Base-by-base conservation (phyloP, 1,140 invertebrate genomes). In the Charaxes varanes region DNA sequence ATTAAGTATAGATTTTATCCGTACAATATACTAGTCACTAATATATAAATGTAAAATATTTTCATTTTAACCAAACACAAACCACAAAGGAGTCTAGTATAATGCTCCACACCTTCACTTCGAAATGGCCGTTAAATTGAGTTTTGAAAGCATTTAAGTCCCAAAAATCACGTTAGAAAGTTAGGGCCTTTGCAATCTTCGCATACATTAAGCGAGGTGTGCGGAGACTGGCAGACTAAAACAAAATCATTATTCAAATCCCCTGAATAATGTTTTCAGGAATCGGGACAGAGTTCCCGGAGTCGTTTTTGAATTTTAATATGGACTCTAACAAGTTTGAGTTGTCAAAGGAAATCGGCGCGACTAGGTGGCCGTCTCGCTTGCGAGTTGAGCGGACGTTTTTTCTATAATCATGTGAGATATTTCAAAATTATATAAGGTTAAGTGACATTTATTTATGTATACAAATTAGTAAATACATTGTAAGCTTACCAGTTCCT, bases 281-380 rank as follows among this genome's bases (percentile, higher is more conserved):
- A 81, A 68, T 77, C 60, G 64, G 60, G 68, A 64, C 70, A 52
- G 67, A 76, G 73, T 73, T 81, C 49, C 57, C 58, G 63, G 63
- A 61, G 64, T 74, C 71, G 74, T 82, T 82, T 82, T 82, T 82
- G 78, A 82, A 82, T 82, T 82, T 82, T 79, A 82, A 82, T 79
- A 82, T 45, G 63, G 63, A 67, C 48, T 72, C 64, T 82, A 82
- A 82, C 78, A 82, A 79, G 78, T 82, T 82, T 60, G 61, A 64
- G 65, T 81, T 70, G 66, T 82, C 78, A 82, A 82, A 82, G 78
- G 73, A 82, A 61, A 72, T 78, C 73, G 67, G 73, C 50, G 51
- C 43, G 56, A 63, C 61, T 61, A 54, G 19, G 37, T 33, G 44
- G 33, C n/a, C 14, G 10, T 11, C 15, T 14, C 4, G 44, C 63